These are phyloP conservation scores for Zeuzera pyrina DNA, from an alignment of 2,888 invertebrate genomes.

Conservation along the genomic window DNA sequence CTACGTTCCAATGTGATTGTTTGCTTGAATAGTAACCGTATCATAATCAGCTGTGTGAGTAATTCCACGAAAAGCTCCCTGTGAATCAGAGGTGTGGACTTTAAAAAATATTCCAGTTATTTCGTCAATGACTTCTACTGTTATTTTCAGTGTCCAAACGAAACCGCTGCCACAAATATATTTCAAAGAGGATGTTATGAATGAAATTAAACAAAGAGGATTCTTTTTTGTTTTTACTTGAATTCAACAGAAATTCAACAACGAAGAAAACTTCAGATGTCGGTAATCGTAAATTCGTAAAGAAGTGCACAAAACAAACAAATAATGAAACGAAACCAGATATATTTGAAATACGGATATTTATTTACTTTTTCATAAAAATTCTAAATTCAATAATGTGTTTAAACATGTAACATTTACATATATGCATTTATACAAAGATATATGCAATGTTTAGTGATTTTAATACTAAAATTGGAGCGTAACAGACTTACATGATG, in stretches of 20 bases:
- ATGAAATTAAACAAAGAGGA: too few relatives aligned
- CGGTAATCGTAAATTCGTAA: too few relatives aligned
- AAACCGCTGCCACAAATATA: too few relatives aligned
- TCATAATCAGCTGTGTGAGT: conserved; percentile 29
- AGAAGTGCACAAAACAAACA: conserved; percentile 16
- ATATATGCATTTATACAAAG: conserved; percentile 74
- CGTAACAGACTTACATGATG: conserved; percentile 59
- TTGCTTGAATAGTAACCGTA: conserved; percentile 39
- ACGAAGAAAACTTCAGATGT: too few relatives aligned
- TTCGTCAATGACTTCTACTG: too few relatives aligned
- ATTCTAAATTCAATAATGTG: conserved; percentile 75
- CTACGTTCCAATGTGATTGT: conserved; percentile 37
- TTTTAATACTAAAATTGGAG: conserved; percentile 69
- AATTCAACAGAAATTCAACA: too few relatives aligned
- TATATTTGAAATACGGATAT: conserved; percentile 74
- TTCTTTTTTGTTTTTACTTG: too few relatives aligned
- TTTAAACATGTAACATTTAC: conserved; percentile 74
- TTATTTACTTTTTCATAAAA: conserved; percentile 74
- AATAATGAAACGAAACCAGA: conserved; percentile 51
- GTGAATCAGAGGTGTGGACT: conserved; percentile 14
- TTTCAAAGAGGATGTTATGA: too few relatives aligned
- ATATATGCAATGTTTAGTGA: conserved; percentile 72
- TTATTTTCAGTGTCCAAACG: too few relatives aligned
- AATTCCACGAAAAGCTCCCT: conserved; percentile 20
- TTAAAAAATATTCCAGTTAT: background rate